Evolutionary conservation across 2,797 vertebrate species (phyloP).

Genomic region (Miichthys miiuy): DNA sequence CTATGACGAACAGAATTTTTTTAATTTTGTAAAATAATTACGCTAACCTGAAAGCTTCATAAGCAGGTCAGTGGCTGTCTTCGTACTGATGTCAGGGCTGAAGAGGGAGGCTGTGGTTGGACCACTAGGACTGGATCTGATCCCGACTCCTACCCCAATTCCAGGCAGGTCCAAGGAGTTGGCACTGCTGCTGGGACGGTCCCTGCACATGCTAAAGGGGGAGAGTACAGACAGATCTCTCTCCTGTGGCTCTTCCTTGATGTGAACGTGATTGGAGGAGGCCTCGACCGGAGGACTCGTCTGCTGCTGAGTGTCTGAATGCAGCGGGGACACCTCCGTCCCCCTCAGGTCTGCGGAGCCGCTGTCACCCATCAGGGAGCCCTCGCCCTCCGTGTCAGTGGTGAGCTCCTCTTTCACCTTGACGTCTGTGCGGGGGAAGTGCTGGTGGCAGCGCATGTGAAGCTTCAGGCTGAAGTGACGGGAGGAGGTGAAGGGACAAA

Average conservation of each 20-base stretch:
- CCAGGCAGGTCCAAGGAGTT: constrained; percentile 79
- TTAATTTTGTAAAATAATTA: neutral
- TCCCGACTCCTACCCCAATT: constrained; percentile 78
- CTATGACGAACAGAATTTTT: neutral
- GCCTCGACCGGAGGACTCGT: constrained; percentile 84
- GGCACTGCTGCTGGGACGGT: constrained; percentile 89
- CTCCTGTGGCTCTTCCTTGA: constrained; percentile 98
- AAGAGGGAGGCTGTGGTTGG: constrained; percentile 91
- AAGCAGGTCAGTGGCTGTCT: constrained; percentile 98
- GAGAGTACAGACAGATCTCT: constrained; percentile 87
- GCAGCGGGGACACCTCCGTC: constrained; percentile 85
- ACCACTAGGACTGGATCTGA: constrained; percentile 82
- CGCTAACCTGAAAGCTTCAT: constrained; percentile 97
- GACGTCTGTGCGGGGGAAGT: constrained; percentile 96
- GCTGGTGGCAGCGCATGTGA: constrained; percentile 99
- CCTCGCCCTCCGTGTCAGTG: constrained; percentile 93
- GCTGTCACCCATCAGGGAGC: constrained; percentile 89
- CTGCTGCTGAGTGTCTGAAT: constrained; percentile 72
- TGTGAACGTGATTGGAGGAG: constrained; percentile 88
- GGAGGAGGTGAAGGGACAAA: constrained; percentile 99
- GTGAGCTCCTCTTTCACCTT: constrained; percentile 98
- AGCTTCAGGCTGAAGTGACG: constrained; percentile 99
- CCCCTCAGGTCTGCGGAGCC: constrained; percentile 83
- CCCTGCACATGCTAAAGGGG: constrained; percentile 89
- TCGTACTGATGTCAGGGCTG: constrained; percentile 97